Evolutionary conservation across 2,797 vertebrate genomes (phyloP), one percentile per base, ranked within the genome.

Genomic region (Scomberomorus guttatus): DNA sequence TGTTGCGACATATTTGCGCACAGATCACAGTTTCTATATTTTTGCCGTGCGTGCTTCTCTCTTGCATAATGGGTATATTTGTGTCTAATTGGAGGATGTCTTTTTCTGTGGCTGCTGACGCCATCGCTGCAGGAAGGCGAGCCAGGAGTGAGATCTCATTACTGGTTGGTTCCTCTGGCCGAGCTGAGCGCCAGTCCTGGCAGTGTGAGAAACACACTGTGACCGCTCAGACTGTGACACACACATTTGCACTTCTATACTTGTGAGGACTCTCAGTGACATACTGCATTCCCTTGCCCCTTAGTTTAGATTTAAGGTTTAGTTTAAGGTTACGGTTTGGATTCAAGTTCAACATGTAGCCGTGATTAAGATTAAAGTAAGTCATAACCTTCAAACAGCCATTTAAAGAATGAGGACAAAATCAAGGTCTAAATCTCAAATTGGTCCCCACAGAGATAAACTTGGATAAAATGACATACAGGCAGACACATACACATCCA

Each of bases 131-230:
- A 70, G 67, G 66, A 68, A 32, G 32, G 32, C 17, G 60, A 72
- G 79, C 82, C 83, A 81, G 68, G 13, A 80, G 64, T 61, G 71
- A 82, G 77, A 84, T 81, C 86, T 86, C 63, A 60, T 85, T 81
- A 78, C 76, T 52, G 54, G 18, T 65, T 11, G 11, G 83, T 70
- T 71, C 60, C 55, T 78, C 20, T 66, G 50, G 69, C 81, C 8
- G 32, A 59, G 75, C 42, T 2, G 8, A 52, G 73, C 9, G 72
- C 67, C 75, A 46, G 71, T 72, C 58, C 79, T 82, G 86, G 72
- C 83, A 82, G 56, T 56, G 57, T 7, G 65, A 75, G 54, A 70
- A 5, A 39, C 67, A 65, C 73, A 56, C 62, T 51, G 37, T 6
- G 54, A 60, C 57, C 46, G 15, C 79, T 60, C 57, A 57, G 55